Percentiles rank a stretch among this genome's conserved stretches.
Conservation (phyloP, 2,797 vertebrate genomes). For the Antrozous pallidus region DNA sequence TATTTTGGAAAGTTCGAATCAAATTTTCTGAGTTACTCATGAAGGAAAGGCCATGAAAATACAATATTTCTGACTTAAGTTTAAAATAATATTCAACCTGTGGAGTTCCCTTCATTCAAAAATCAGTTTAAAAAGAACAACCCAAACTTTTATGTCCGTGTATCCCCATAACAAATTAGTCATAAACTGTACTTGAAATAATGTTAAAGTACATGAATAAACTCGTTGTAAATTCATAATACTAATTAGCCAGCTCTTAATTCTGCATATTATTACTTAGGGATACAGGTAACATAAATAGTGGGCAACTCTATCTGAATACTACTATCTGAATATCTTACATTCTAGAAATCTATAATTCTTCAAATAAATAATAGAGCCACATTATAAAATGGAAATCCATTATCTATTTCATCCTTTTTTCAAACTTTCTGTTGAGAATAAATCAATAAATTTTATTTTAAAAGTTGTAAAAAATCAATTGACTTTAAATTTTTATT, state of each 20-base stretch:
- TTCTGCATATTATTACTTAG: background rate
- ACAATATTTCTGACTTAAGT: conserved; percentile 50
- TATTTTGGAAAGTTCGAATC: conserved; percentile 76
- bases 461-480: conserved; percentile 3
- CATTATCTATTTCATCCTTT: background rate
- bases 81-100: background rate
- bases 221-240: background rate
- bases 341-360: background rate
- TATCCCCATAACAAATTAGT: conserved; percentile 22
- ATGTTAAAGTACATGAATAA: background rate
- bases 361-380: background rate
- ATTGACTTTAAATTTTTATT: background rate
- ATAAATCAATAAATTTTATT: conserved; percentile 33
- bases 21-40: conserved; percentile 69
- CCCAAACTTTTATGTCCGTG: conserved; percentile 3
- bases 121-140: conserved; percentile 11
- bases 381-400: background rate
- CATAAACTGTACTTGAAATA: background rate
- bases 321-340: background rate
- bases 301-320: no score
- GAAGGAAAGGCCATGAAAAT: conserved; percentile 69
- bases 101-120: conserved; percentile 58
- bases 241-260: background rate
- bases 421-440: conserved; percentile 21
- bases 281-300: background rate